phyloP scores from a whole-genome alignment of 1,140 invertebrate genomes.

The Penaeus japonicus region DNA sequence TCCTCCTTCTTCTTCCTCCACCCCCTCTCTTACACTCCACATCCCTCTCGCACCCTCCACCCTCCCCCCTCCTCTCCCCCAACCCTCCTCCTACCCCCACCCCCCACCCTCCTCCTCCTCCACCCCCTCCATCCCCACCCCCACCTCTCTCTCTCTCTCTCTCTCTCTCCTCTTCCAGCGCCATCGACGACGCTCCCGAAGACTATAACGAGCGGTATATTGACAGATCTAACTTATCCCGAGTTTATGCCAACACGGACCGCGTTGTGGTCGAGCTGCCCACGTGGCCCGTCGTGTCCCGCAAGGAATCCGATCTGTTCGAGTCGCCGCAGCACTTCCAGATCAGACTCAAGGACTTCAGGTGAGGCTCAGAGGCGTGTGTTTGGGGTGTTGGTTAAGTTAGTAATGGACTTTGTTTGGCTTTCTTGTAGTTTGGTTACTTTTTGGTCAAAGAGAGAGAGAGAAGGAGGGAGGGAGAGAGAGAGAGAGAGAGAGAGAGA shows the following conservation, averaged over 20 bases:
- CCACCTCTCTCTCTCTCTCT: background rate
- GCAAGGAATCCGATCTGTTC: constrained; percentile 31
- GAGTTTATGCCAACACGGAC: constrained; percentile 14
- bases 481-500: background rate
- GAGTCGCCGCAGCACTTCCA: constrained; percentile 44
- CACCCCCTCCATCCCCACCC: too few species aligned
- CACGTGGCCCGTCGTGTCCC: background rate
- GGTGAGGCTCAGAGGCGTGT: background rate
- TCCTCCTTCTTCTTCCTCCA: too few species aligned
- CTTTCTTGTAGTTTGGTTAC: too few species aligned
- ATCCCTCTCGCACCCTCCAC: too few species aligned
- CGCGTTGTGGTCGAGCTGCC: background rate
- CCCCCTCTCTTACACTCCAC: too few species aligned
- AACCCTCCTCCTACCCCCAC: too few species aligned
- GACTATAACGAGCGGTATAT: background rate
- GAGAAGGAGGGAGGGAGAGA: background rate
- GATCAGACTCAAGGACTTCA: constrained; percentile 43
- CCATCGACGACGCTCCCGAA: background rate
- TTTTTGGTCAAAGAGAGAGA: background rate
- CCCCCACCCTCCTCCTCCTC: too few species aligned
- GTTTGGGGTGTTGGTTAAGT: too few species aligned
- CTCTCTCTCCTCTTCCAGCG: background rate
- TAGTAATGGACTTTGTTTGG: too few species aligned
- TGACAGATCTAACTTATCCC: constrained; percentile 27
- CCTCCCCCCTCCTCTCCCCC: too few species aligned